Base-by-base conservation (phyloP, 1,140 invertebrate species). In the Sminthurinus signatus region DNA sequence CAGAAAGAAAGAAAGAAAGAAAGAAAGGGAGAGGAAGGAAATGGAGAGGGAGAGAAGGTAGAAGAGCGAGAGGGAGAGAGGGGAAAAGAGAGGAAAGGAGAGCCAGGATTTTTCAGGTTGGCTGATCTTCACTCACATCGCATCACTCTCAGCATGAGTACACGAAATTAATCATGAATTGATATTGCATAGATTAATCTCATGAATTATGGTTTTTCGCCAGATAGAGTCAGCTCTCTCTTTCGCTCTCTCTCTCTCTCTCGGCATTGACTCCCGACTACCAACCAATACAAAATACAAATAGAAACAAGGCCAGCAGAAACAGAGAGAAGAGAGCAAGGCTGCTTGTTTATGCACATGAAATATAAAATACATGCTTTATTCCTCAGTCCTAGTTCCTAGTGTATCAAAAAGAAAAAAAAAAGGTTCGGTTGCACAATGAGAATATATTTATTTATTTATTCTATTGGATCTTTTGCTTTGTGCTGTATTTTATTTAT, bases 51-150 rank as follows among this genome's bases (percentile, higher is more conserved):
- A 32, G 51, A 32, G 28, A 28, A 19, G 25, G 21, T 4, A 42
- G 55, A 57, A 42, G 54, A 19, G n/a, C 10, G n/a, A 56, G 12
- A 23, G 21, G 46, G 43, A 57, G 55, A 43, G 63, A 43, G 48
- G 27, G 43, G 39, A 48, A 64, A 55, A 58, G 43, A 32, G 31
- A 57, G 32, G 57, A 57, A 46, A 48, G 43, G 17, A 32, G 61
- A 68, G 54, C 36, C 58, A 55, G 51, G 68, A 69, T 69, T 69
- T 69, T 69, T 69, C 63, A 69, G 68, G 68, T 69, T 64, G 60
- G 60, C 36, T 69, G 68, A 46, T 60, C 58, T 62, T 69, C 61
- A 64, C 57, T 69, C 64, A 64, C 60, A 56, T 56, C 54, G 25
- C 5, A 57, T 39, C 54, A 29, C 29, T 57, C 36, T 48, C n/a